Conservation (phyloP, 1,140 invertebrate species). For the Megalopta genalis region DNA sequence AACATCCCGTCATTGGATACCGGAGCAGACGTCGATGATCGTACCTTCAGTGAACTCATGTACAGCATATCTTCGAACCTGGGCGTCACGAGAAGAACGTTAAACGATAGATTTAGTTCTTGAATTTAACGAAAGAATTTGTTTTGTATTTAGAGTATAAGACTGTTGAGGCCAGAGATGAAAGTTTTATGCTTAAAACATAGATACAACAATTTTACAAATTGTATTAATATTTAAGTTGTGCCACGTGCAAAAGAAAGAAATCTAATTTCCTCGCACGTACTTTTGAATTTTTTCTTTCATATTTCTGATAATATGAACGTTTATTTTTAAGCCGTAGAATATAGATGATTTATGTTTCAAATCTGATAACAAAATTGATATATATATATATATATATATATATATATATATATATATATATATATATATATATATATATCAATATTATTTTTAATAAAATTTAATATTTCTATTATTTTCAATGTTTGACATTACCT, state of each 20-base stretch:
- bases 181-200: conserved; percentile 33
- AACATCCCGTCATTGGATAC: conserved; percentile 51
- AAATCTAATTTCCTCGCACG: conserved; percentile 1
- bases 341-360: conserved; percentile 18
- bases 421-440: conserved; percentile 10
- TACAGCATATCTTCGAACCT: conserved; percentile 72
- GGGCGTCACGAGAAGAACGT: conserved; percentile 75
- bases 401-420: conserved; percentile 5
- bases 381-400: conserved; percentile 6
- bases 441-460: conserved; percentile 8
- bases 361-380: neutral
- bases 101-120: conserved; percentile 78
- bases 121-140: conserved; percentile 56
- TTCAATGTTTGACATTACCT: neutral
- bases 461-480: conserved; percentile 19
- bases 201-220: conserved; percentile 13
- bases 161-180: conserved; percentile 55
- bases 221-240: conserved; percentile 35
- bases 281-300: conserved; percentile 4
- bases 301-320: conserved; percentile 1
- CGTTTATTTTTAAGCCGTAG: conserved; percentile 21
- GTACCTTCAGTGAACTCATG: conserved; percentile 76
- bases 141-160: conserved; percentile 58
- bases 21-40: conserved; percentile 69
- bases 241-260: neutral